A percentile compares a stretch with the other conserved stretches of the same genome.
phyloP scores from a whole-genome alignment of 2,888 invertebrate species.

The Epinotia ramella region DNA sequence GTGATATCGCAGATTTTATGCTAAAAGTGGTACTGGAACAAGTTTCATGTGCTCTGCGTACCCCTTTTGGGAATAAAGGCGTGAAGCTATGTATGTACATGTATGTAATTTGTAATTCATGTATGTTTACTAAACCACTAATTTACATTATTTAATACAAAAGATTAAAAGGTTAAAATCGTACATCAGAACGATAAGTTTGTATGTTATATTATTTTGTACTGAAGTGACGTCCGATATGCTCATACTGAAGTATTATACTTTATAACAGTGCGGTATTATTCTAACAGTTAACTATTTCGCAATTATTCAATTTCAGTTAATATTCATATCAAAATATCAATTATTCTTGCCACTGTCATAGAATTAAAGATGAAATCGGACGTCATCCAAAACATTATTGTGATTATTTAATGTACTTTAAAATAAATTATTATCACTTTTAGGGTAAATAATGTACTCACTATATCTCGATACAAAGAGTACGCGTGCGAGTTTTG shows the following conservation, averaged over 20 bases:
- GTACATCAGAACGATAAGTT: conserved; percentile 3
- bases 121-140: no score
- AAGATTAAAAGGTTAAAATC: conserved; percentile 11
- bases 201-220: not conserved
- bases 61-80: no score
- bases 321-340: not conserved
- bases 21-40: no score
- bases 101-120: no score
- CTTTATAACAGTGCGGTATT: not conserved
- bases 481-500: conserved; percentile 13
- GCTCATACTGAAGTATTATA: not conserved
- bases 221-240: conserved; percentile 13
- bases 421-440: conserved; percentile 34
- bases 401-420: conserved; percentile 41
- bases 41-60: no score
- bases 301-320: not conserved
- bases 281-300: not conserved
- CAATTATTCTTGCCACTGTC: conserved; percentile 17
- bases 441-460: conserved; percentile 7
- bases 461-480: not conserved
- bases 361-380: not conserved
- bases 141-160: not conserved
- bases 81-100: no score
- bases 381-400: conserved; percentile 16
- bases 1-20: no score